These are phyloP conservation scores for Aurelia sp. DNA, from an alignment of 30 jellyfish, hydroid and myxozoan genomes.

Conservation along the genomic window DNA sequence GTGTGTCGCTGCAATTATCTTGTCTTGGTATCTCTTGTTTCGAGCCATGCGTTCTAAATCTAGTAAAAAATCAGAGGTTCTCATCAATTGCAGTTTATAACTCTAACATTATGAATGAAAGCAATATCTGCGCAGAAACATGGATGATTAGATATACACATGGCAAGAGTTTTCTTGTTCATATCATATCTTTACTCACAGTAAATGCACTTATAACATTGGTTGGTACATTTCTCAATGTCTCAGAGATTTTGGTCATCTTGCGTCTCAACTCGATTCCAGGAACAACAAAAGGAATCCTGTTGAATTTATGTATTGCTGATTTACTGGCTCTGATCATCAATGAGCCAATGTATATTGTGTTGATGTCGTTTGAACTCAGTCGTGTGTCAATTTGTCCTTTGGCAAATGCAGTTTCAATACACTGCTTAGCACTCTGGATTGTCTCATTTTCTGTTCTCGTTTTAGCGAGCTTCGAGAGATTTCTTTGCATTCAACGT, in stretches of 20 bases:
- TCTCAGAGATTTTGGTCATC: slow-evolving; percentile 5
- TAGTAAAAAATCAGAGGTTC: too few species aligned
- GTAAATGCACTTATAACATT: background rate
- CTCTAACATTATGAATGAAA: too few species aligned
- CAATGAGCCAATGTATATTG: background rate
- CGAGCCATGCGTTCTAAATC: too few species aligned
- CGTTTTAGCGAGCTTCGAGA: slow-evolving; percentile 27
- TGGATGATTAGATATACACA: too few species aligned
- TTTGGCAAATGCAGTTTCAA: background rate
- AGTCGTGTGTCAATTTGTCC: background rate
- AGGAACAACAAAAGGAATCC: slow-evolving; percentile 12
- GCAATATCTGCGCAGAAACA: too few species aligned
- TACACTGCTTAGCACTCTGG: background rate
- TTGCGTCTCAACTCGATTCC: background rate
- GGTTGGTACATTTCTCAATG: background rate
- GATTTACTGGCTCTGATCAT: background rate
- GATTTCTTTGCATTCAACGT: slow-evolving; percentile 6
- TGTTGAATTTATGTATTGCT: slow-evolving; percentile 8
- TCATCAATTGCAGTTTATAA: too few species aligned
- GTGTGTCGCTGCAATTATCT: too few species aligned
- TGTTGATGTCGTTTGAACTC: slow-evolving; percentile 1
- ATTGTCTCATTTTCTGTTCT: slow-evolving; percentile 4
- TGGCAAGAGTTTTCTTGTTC: too few species aligned
- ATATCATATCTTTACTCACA: background rate
- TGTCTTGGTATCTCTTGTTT: too few species aligned